Evolutionary conservation across 1,140 invertebrate genomes (phyloP), one percentile per base, ranked within the genome.

Genomic region (Drosophila albomicans): DNA sequence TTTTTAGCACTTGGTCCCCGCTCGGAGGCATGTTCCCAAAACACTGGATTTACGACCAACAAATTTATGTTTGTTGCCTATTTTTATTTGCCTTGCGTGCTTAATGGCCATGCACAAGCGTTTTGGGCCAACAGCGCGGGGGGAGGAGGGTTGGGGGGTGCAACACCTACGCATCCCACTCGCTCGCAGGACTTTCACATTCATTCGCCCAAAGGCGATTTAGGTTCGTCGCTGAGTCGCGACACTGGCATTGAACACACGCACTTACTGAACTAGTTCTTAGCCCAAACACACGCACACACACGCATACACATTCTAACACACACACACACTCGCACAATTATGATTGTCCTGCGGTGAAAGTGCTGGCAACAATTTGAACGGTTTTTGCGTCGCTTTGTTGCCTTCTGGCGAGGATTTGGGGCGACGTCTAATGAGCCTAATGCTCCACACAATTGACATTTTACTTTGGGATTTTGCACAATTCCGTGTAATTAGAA

Each of bases 31-130:
- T 78, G 70, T 67, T 8, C 30, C 54, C 58, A 41, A 68, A 57
- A 68, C 70, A 84, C 28, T 90, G 86, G 81, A 89, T 89, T 89
- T 89, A 89, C 85, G 85, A 89, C 85, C 86, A 81, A 86, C 86
- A 89, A 89, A 89, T 89, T 89, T 89, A 89, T 89, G 85, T 86
- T 81, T 81, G 82, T 90, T 89, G 87, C 78, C 85, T 89, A 89
- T 90, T 89, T 89, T 89, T 89, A 89, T 89, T 89, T 89, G 85
- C 64, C 78, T 89, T 89, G 87, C 85, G 85, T 89, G 85, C 79
- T 85, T 90, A 89, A 89, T 89, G 81, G 86, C 45, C 85, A 81
- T 64, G 59, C 49, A 56, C 62, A 41, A 43, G 41, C n/a, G 35
- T 16, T 16, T 38, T 16, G 35, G 32, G 30, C 20, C 32, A 28